Evolutionary conservation across 2,113 vertebrate species (phyloP), one percentile per base, ranked within the genome.

Genomic region (Gallinago paraguaiae): DNA sequence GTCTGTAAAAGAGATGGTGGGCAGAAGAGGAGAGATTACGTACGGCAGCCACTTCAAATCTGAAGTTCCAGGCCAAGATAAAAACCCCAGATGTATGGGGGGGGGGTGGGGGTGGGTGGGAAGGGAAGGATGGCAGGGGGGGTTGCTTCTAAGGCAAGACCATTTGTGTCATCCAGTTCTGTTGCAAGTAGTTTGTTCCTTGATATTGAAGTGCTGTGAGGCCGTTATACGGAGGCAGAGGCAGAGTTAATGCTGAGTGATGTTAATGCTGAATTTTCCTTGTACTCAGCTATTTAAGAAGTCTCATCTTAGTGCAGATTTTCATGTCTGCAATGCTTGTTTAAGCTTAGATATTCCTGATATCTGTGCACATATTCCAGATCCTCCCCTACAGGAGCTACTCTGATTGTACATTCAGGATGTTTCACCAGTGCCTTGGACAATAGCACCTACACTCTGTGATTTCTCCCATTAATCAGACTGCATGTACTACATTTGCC

Each of bases 21-120:
- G 46, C 35, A 75, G 41, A 79, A 71, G 33, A 81, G 60, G 25
- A 81, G 61, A 70, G 67, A 77, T 82, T 59, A 95, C 91, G 91
- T 59, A 95, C 93, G 92, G 78, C 84, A 89, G 53, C 50, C 28
- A 19, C 61, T 94, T 94, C 35, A 86, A 63, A 56, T 71, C 77
- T 48, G 51, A 84, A 28, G 9, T 60, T 89, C 43, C 35, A 78
- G 48, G 14, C 60, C 71, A 35, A 37, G 82, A 89, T 48, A 76
- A 78, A 57, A 70, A 25, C 11, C 57, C 27, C n/a, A 50, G 11
- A 71, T 71, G 46, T n/a, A 4, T 20, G 56, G 10, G 5, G 33
- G 75, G 9, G 4, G 13, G 3, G 3, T 68, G 77, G 13, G 3
- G 3, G n/a, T n/a, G n/a, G n/a, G n/a, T n/a, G n/a, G n/a, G n/a